These are phyloP conservation scores for Euleptes europaea DNA, from an alignment of 2,113 vertebrate species.

Conservation along the genomic window DNA sequence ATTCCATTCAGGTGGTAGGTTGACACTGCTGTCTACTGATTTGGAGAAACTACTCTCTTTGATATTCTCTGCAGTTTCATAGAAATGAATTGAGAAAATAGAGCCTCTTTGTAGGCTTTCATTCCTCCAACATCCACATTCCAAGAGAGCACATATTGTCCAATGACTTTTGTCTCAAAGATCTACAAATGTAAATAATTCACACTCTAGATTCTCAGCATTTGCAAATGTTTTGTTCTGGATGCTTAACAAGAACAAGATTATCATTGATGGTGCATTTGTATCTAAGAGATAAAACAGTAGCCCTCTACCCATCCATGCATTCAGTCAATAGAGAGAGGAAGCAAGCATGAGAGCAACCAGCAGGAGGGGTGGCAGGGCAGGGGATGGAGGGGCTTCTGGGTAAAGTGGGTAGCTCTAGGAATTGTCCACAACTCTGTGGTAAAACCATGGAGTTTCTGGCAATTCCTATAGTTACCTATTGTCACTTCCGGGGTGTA, in stretches of 20 bases:
- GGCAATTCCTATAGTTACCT: no score
- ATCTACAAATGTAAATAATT: not conserved
- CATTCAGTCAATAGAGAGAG: no score
- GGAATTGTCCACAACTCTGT: no score
- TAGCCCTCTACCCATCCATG: no score
- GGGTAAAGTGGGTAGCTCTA: no score
- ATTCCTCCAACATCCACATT: constrained; percentile 22
- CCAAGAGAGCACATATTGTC: not conserved
- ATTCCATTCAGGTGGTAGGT: constrained; percentile 19
- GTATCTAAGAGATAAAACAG: not conserved
- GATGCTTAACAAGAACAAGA: not conserved
- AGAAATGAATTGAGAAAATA: constrained; percentile 18
- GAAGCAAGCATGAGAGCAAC: no score
- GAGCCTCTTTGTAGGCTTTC: not conserved
- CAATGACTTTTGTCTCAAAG: not conserved
- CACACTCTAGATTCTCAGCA: not conserved
- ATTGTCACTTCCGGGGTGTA: no score
- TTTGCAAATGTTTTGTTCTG: constrained; percentile 7
- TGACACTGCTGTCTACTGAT: not conserved
- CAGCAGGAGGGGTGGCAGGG: no score
- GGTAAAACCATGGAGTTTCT: no score
- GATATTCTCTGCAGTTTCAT: not conserved
- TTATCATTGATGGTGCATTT: not conserved
- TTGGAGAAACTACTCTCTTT: constrained; percentile 17
- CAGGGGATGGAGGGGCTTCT: no score